Base-by-base conservation (phyloP, 2,888 invertebrate species). In the Platycnemis pennipes region DNA sequence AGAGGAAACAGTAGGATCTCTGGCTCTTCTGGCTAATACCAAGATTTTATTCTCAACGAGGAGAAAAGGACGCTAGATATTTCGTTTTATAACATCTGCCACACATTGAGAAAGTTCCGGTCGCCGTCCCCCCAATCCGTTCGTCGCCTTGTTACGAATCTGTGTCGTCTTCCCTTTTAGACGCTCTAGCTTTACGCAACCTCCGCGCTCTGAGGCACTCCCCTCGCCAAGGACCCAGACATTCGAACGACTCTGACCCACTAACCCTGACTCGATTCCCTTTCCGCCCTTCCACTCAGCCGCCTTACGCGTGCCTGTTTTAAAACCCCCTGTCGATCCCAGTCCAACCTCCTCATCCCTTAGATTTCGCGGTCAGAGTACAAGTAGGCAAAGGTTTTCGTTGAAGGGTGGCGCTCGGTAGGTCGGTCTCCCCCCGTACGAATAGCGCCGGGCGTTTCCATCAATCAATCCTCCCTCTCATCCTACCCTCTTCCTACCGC, bases 191-290 rank as follows among this genome's bases (percentile, higher is more conserved):
- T 13, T 77, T 77, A 13, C 77, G 37, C 77, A 77, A 77, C 77
- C 13, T 13, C 77, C 37, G 11, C 22, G 8, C 37, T 77, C 77
- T 49, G 13, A 49, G 49, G 49, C 49, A 49, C n/a, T 63, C 77
- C 37, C 77, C 77, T 37, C 11, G 8, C 37, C 31, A 77, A 16
- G 37, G 77, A 77, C 77, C 37, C 77, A 77, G 77, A 77, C 77
- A 77, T 37, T 77, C 77, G 37, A 37, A 77, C 77, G 77, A 77
- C 77, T 77, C 77, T 77, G 77, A 77, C 77, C 77, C 77, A 77
- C 77, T 77, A 77, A 77, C 77, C 77, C 77, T 77, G 77, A 77
- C 77, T 77, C 77, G 4, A 77, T 77, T 77, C 77, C 77, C 37
- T 77, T n/a, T 26, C 26, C 53, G 22, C 26, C 26, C 77, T 22